These are phyloP conservation scores for Dendrolimus kikuchii DNA, from an alignment of 1,140 invertebrate species.

Conservation along the genomic window DNA sequence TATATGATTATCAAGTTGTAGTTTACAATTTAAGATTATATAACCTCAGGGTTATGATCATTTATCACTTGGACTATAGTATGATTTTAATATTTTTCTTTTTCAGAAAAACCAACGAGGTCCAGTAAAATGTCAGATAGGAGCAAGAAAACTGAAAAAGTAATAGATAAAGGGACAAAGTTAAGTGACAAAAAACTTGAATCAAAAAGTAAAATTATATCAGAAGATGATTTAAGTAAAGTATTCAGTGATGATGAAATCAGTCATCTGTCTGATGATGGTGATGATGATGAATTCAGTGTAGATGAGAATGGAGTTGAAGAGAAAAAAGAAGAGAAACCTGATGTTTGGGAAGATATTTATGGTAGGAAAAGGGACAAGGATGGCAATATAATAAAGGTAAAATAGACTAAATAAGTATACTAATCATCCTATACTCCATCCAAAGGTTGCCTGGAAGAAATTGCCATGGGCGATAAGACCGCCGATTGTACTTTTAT, in stretches of 20 bases:
- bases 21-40: no score
- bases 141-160: slow-evolving; percentile 11
- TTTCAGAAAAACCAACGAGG: slow-evolving; percentile 24
- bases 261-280: slow-evolving; percentile 50
- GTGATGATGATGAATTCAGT: slow-evolving; percentile 30
- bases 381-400: slow-evolving; percentile 82
- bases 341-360: slow-evolving; percentile 89
- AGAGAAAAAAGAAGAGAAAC: slow-evolving; percentile 38
- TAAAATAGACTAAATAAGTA: slow-evolving; percentile 18
- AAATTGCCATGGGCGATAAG: no score
- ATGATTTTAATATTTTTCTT: neutral
- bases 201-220: slow-evolving; percentile 29
- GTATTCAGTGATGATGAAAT: slow-evolving; percentile 65
- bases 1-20: no score
- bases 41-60: no score
- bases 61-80: no score
- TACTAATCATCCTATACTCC: no score
- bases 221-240: slow-evolving; percentile 49
- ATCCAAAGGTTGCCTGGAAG: no score
- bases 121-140: slow-evolving; percentile 19
- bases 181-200: slow-evolving; percentile 15
- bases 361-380: slow-evolving; percentile 90
- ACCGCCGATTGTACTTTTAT: no score
- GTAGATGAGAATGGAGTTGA: slow-evolving; percentile 30
- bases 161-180: slow-evolving; percentile 5